Evolutionary conservation across 2,113 vertebrate species (phyloP), one percentile per base, ranked within the genome.

Genomic region (Microtus richardsoni): DNA sequence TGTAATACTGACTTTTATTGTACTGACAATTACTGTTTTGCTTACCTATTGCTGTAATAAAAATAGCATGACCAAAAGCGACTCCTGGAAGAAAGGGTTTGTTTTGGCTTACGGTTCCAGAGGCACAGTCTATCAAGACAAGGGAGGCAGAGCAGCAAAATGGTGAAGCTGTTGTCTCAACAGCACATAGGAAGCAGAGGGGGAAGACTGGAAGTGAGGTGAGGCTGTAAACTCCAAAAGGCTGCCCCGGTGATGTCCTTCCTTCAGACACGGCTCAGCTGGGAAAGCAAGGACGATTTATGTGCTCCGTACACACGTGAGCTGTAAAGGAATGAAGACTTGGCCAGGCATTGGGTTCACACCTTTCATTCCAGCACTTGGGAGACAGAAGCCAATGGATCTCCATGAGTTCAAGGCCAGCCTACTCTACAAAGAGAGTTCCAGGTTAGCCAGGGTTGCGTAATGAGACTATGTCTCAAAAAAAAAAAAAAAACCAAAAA

Each of bases 271-370:
- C 9, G 13, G 3, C 80, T 60, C 54, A 14, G n/a, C 54, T 62
- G 60, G 39, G 62, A 66, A 66, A 22, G 54, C 9, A 28, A 47
- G 28, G 66, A 66, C 3, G 2, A 22, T 33, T 28, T 19, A 14
- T 44, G 58, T 44, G 60, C 28, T n/a, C 36, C 0, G 5, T 16
- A 0, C 1, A 0, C 41, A 85, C 4, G 1, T 1, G 3, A 44
- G 5, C 39, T 47, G 47, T 62, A 83, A 84, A 64, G 44, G 39
- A 66, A 84, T 64, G 39, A 44, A 64, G 82, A 44, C 26, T 44
- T 44, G 58, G 58, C 39, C 14, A 30, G 58, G 12, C 39, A 33
- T 10, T 26, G 26, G 60, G 16, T 16, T 39, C 26, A 44, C 17
- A 44, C 28, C 39, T 85, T 85, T 66, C 30, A 64, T 33, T 28